Evolutionary conservation across 2,113 vertebrate species (phyloP).

Genomic region (Bungarus multicinctus): DNA sequence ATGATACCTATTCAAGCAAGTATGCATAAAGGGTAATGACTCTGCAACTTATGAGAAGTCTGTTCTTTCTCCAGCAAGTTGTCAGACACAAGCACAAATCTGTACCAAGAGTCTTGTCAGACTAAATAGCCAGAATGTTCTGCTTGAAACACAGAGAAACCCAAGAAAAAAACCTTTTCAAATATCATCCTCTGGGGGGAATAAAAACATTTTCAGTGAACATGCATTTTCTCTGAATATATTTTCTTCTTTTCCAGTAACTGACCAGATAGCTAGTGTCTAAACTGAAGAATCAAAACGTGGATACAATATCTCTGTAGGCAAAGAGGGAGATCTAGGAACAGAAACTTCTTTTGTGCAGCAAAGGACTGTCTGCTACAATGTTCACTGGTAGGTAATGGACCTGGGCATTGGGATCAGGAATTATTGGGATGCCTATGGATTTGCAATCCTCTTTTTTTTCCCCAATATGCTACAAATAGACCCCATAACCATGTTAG

Average conservation of each 20-base stretch:
- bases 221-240: background rate
- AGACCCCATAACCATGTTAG: background rate
- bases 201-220: background rate
- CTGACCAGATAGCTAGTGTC: background rate
- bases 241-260: background rate
- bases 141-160: background rate
- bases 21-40: conserved; percentile 80
- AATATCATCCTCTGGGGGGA: background rate
- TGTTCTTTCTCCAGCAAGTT: conserved; percentile 76
- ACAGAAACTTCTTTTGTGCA: background rate
- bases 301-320: background rate
- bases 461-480: background rate
- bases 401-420: background rate
- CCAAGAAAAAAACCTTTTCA: background rate
- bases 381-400: background rate
- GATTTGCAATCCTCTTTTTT: background rate
- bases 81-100: conserved; percentile 34
- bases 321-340: background rate
- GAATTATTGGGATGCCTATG: background rate
- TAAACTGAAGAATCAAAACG: background rate
- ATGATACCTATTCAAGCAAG: conserved; percentile 79
- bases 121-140: background rate
- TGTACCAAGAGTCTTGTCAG: conserved; percentile 30
- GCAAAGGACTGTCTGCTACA: background rate
- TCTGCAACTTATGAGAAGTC: conserved; percentile 76